Percentiles rank a stretch among this genome's conserved stretches.
Evolutionary conservation across 2,888 invertebrate genomes (phyloP).

Genomic region (Euplexia lucipara): DNA sequence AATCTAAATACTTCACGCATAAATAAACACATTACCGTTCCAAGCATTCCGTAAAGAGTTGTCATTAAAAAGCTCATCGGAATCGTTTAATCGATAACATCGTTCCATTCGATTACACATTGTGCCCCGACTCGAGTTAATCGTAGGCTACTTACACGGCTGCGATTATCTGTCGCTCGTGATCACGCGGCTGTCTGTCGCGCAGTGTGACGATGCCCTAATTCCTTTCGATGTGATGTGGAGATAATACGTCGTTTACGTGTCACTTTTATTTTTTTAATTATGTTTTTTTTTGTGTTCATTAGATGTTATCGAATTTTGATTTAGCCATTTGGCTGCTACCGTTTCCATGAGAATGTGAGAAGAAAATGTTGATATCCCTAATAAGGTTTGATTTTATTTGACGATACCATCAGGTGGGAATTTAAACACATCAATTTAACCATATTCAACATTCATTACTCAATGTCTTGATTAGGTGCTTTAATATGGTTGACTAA

Average conservation of each 20-base stretch:
- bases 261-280: conserved; percentile 34
- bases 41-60: conserved; percentile 29
- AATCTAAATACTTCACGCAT: conserved; percentile 52
- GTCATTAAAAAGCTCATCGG: conserved; percentile 58
- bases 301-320: conserved; percentile 42
- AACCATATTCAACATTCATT: too few species aligned
- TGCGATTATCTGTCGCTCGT: conserved; percentile 53
- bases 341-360: conserved; percentile 32
- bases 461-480: too few species aligned
- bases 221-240: conserved; percentile 46
- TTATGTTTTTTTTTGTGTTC: conserved; percentile 8
- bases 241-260: conserved; percentile 19
- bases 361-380: neutral
- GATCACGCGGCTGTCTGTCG: conserved; percentile 49
- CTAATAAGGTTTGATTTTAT: too few species aligned
- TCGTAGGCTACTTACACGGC: conserved; percentile 58
- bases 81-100: conserved; percentile 59
- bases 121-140: conserved; percentile 47
- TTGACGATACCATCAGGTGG: neutral
- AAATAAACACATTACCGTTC: conserved; percentile 47
- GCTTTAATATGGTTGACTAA: too few species aligned
- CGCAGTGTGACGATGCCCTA: conserved; percentile 47
- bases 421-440: neutral
- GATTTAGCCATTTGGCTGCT: conserved; percentile 42
- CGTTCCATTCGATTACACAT: conserved; percentile 57